Conservation (phyloP, 2,113 vertebrate genomes). For the Ahaetulla prasina region DNA sequence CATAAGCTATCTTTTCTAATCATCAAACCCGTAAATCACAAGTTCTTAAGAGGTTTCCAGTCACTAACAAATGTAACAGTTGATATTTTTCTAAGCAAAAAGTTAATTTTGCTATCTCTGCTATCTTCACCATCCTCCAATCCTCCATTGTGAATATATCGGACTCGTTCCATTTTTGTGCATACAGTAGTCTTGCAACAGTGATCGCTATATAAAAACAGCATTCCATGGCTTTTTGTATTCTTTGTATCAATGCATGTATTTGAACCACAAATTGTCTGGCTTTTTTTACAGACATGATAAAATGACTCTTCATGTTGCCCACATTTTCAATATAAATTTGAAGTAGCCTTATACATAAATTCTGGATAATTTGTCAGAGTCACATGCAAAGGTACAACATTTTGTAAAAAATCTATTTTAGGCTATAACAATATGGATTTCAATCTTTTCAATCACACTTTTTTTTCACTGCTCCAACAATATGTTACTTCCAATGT, state of each 20-base stretch:
- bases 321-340: background rate
- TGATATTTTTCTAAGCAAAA: background rate
- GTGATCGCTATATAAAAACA: background rate
- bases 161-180: background rate
- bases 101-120: background rate
- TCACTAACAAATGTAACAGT: background rate
- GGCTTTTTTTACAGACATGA: background rate
- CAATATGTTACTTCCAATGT: background rate
- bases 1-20: background rate
- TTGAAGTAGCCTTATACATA: background rate
- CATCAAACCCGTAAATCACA: background rate
- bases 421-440: background rate
- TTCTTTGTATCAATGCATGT: background rate
- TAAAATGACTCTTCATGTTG: background rate
- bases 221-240: background rate
- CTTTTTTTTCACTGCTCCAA: background rate
- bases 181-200: background rate
- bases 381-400: background rate
- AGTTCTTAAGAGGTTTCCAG: background rate
- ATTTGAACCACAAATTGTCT: background rate
- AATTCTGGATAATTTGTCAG: background rate
- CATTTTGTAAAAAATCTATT: background rate
- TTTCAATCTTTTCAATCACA: background rate
- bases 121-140: background rate
- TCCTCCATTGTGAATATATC: background rate